Base-by-base conservation (phyloP, 2,888 invertebrate genomes). In the Acleris laterana region DNA sequence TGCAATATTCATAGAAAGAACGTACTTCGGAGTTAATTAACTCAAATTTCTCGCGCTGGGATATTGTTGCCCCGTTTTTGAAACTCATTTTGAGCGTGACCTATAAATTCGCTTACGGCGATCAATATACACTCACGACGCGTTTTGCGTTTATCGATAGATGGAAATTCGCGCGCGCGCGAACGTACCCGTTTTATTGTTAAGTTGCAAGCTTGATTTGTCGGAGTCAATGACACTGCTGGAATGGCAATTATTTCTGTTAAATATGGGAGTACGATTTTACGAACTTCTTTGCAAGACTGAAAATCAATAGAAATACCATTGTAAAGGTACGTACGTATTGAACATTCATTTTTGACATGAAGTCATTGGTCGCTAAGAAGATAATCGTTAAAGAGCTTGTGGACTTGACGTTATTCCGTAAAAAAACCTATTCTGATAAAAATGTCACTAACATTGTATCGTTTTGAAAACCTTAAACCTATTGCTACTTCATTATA, bases 1-100 rank as follows among this genome's bases (percentile, higher is more conserved):
- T 95, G 75, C 95, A 95, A 79, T 95, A 95, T 75, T 95, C 94
- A 72, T 93, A 93, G 77, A 95, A 94, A 19, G 94, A 93, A 84
- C 94, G 93, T 73, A 95, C 87, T 85, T 95, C 95, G 0, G 93
- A 92, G 79, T 95, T 94, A 70, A 95, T 90, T 75, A 94, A 82
- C 74, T 94, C 91, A 68, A 94, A 90, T 80, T 93, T 93, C 76
- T 93, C 93, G 59, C 89, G 89, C 68, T 92, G 92, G 72, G 92
- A 89, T 90, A 93, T 93, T 73, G 86, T 89, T 72, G 79, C 76
- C 76, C 84, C 85, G 79, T 84, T 87, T 89, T 89, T 90, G 68
- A 85, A 76, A 81, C 84, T 87, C 93, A 93, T 93, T 85, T 87
- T 87, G 72, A 74, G 70, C 71, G 75, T 82, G 87, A 81, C 81